A percentile compares a stretch with the other conserved stretches of the same genome.
These are phyloP conservation scores for Acanthoscelides obtectus DNA, from an alignment of 2,888 invertebrate species.

Conservation along the genomic window DNA sequence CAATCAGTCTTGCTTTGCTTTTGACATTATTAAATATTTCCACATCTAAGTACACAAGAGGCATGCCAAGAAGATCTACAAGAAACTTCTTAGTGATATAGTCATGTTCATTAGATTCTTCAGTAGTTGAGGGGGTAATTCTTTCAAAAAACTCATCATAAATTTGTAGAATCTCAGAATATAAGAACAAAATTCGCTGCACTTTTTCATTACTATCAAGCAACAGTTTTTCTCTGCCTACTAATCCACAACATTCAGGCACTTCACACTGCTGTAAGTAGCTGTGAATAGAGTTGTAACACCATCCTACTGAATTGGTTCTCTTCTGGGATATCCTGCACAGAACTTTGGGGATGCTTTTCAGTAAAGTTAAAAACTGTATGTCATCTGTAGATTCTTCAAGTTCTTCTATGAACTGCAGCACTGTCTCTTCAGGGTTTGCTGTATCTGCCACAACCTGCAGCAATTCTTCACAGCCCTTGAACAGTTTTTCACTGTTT, in stretches of 20 bases:
- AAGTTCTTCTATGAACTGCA: constrained; percentile 74
- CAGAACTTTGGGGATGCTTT: constrained; percentile 61
- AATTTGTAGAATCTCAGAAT: constrained; percentile 55
- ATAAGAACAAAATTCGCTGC: constrained; percentile 33
- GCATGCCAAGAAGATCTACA: constrained; percentile 67
- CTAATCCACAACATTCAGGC: constrained; percentile 57
- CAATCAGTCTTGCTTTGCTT: constrained; percentile 54
- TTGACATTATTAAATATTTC: constrained; percentile 51
- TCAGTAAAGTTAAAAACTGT: constrained; percentile 63
- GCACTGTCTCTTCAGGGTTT: constrained; percentile 68
- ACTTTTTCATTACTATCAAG: constrained; percentile 60
- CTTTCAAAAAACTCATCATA: constrained; percentile 55
- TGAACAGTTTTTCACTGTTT: constrained; percentile 55
- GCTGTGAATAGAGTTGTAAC: constrained; percentile 60
- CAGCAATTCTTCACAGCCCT: constrained; percentile 62
- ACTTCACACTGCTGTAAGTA: constrained; percentile 58
- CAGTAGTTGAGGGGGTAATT: constrained; percentile 24
- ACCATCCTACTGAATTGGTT: constrained; percentile 68
- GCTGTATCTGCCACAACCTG: constrained; percentile 56
- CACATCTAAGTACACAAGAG: constrained; percentile 66
- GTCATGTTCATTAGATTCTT: constrained; percentile 18
- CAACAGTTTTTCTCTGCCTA: constrained; percentile 60
- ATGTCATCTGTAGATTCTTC: constrained; percentile 66
- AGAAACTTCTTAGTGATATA: constrained; percentile 58
- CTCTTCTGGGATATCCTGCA: constrained; percentile 57